Base-by-base conservation (phyloP, 2,888 invertebrate genomes). In the Mesorhabditis spiculigera region DNA sequence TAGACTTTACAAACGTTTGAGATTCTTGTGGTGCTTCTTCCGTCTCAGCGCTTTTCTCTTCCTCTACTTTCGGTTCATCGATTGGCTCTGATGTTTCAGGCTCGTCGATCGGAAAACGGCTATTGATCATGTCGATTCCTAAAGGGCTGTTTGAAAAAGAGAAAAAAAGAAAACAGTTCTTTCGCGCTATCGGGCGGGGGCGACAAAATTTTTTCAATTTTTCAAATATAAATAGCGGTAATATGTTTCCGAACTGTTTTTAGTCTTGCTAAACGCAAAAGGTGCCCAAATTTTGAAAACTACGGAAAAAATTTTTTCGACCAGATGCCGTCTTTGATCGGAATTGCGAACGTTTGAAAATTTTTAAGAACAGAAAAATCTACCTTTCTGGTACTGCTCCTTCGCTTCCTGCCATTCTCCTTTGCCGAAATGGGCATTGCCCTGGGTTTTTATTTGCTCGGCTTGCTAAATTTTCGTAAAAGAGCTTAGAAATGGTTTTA, bases 381-480 rank as follows among this genome's bases (percentile, higher is more conserved):
- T 50, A 44, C 65, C 16, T 16, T 71, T 73, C 68, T 65, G 28
- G 70, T 75, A 78, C 28, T 68, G 69, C 4, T 70, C 70, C n/a
- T 70, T 64, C 3, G 81, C 81, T 66, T 72, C 70, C 42, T 72
- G 71, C 50, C 65, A 81, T 13, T 78, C 72, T 69, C 79, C 79
- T 16, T 71, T 64, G 4, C 72, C 79, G 64, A 82, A 82, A 5
- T 71, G 68, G 16, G 45, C 69, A 66, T 82, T 82, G 61, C 82
- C 82, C 41, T 75, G 71, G 61, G 71, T 72, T 68, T 76, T 76
- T 50, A 76, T 13, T 4, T 44, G 13, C 8, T 76, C 75, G 4
- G 70, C 63, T 28, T 63, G 8, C 58, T 50, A 13, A 50, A 50
- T 50, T 50, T 50, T 50, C 8, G 41, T 8, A 8, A 63, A 63